phyloP scores from a whole-genome alignment of 2,888 invertebrate genomes.

The Polymixis lichenea region DNA sequence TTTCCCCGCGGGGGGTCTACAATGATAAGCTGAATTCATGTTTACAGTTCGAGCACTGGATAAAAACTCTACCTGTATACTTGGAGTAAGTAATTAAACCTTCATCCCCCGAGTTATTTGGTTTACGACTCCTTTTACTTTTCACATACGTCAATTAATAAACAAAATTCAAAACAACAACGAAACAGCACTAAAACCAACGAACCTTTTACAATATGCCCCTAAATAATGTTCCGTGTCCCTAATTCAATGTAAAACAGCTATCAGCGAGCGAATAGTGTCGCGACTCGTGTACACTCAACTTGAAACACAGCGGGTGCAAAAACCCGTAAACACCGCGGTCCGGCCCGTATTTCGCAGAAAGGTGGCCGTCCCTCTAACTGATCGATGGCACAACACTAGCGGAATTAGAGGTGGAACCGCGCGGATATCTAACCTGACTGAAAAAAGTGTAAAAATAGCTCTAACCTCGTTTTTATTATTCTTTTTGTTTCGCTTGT shows the following conservation, averaged over 20 bases:
- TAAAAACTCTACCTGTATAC: too few species aligned
- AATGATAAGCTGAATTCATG: too few species aligned
- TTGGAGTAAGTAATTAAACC: background rate
- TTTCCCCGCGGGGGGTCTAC: too few species aligned
- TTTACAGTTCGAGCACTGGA: too few species aligned
- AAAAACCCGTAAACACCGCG: constrained; percentile 79
- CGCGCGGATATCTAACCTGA: constrained; percentile 61
- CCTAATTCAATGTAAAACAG: constrained; percentile 48
- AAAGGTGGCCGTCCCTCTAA: constrained; percentile 83
- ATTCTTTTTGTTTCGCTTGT: constrained; percentile 39
- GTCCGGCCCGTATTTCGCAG: constrained; percentile 81
- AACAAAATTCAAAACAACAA: constrained; percentile 26
- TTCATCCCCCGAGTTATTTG: background rate
- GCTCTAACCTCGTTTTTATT: constrained; percentile 51
- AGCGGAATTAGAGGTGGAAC: constrained; percentile 68
- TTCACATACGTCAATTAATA: constrained; percentile 10
- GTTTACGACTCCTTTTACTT: background rate
- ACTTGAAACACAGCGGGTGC: constrained; percentile 65
- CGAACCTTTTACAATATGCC: constrained; percentile 6
- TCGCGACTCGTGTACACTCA: constrained; percentile 61
- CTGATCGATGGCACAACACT: constrained; percentile 82
- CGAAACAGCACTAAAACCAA: constrained; percentile 36
- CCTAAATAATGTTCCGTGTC: constrained; percentile 29
- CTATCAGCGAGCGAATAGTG: constrained; percentile 54
- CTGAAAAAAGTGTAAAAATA: constrained; percentile 60